Base-by-base conservation (phyloP, 2,888 invertebrate genomes). In the Sminthurides aquaticus region DNA sequence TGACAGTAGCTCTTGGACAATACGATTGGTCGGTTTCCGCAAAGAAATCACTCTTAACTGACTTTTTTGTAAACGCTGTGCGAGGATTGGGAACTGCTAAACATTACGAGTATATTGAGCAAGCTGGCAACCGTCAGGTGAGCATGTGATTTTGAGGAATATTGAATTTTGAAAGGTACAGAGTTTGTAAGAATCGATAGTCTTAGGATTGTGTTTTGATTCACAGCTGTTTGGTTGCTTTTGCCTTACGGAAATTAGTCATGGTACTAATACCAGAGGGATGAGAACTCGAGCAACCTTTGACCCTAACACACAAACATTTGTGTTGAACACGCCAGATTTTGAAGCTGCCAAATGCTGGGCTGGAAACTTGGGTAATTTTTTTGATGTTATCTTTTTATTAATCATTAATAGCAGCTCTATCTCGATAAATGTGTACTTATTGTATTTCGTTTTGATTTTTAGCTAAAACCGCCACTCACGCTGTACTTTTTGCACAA, bases 401-500 rank as follows among this genome's bases (percentile, higher is more conserved):
- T 28, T 27, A 25, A 3, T 8, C 11, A 28, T 27, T n/a, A n/a
- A n/a, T n/a, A n/a, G n/a, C n/a, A n/a, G n/a, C n/a, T n/a, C n/a
- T n/a, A 57, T 57, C 28, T 2, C n/a, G 34, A 58, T 34, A 5
- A 24, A 29, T 34, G n/a, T n/a, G n/a, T n/a, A n/a, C n/a, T n/a
- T n/a, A n/a, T n/a, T n/a, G n/a, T n/a, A n/a, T n/a, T n/a, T n/a
- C n/a, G n/a, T n/a, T n/a, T n/a, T n/a, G n/a, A n/a, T n/a, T 5
- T 62, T 27, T 28, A 71, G 73, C 67, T n/a, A 73, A 88, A 79
- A 89, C 88, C 11, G 90, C 92, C 67, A 92, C 92, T 0, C 86
- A 91, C 76, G 89, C 90, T 0, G 80, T 93, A 68, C 84, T 94
- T 1, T 95, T 93, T 81, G 95, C 95, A 1, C 94, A 94, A 80